These are phyloP conservation scores for Proisotoma minuta DNA, from an alignment of 2,888 invertebrate genomes.

Conservation along the genomic window DNA sequence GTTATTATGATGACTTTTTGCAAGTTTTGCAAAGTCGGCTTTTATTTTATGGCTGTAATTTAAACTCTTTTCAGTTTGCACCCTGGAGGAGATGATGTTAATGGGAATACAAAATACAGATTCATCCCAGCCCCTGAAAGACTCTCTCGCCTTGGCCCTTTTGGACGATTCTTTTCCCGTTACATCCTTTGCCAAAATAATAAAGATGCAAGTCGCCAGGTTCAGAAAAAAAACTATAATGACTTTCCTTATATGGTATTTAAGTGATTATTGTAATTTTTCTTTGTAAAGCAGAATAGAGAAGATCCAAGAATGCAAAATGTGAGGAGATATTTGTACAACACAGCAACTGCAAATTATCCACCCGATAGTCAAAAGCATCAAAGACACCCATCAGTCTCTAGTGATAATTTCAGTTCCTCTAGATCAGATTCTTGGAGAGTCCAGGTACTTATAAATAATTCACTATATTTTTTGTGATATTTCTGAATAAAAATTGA, in stretches of 20 bases:
- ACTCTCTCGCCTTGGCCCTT: constrained; percentile 37
- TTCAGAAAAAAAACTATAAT: constrained; percentile 13
- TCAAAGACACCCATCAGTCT: constrained; percentile 71
- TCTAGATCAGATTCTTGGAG: constrained; percentile 83
- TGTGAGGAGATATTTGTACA: constrained; percentile 46
- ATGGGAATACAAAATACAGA: constrained; percentile 47
- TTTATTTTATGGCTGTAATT: no score
- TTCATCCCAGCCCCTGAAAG: constrained; percentile 40
- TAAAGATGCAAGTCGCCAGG: constrained; percentile 42
- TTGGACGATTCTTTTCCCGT: constrained; percentile 45
- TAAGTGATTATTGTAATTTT: not conserved
- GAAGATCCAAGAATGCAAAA: constrained; percentile 47
- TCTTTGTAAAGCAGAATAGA: constrained; percentile 14
- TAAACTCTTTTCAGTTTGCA: no score
- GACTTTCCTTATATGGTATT: not conserved
- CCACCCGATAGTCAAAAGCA: constrained; percentile 51
- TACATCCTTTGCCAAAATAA: constrained; percentile 46
- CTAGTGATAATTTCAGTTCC: constrained; percentile 81
- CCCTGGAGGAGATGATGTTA: constrained; percentile 44
- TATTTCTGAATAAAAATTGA: not conserved
- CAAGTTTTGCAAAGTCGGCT: no score
- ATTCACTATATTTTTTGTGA: not conserved
- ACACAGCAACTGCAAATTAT: constrained; percentile 36
- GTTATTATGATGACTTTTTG: no score
- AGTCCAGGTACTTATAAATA: constrained; percentile 36